Evolutionary conservation across 2,113 vertebrate species (phyloP).

Genomic region (Benitochromis conjunctus): DNA sequence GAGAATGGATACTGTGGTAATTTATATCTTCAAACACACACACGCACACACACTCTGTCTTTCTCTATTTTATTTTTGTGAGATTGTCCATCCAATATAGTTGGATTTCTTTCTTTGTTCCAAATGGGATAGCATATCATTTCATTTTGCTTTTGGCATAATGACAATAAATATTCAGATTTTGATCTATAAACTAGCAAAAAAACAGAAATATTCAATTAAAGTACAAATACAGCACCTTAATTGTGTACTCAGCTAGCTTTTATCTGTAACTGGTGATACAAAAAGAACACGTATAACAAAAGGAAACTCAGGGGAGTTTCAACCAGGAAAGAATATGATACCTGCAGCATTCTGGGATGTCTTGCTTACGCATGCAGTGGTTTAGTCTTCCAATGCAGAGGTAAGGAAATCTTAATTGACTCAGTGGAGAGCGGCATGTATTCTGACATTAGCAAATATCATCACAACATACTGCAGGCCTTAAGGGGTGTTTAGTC

Average conservation of each 20-base stretch:
- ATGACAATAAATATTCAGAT: too few species aligned
- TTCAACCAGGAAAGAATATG: constrained; percentile 24
- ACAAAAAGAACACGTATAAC: neutral
- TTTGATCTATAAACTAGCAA: neutral
- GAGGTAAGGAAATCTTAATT: neutral
- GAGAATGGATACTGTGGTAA: neutral
- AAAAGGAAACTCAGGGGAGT: neutral
- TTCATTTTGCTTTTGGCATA: too few species aligned
- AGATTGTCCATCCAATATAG: too few species aligned
- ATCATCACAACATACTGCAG: neutral
- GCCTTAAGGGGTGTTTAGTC: neutral
- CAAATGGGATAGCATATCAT: too few species aligned
- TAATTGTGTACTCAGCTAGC: neutral
- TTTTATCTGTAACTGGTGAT: neutral
- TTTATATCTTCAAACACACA: neutral
- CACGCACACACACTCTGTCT: too few species aligned
- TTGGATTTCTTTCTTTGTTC: too few species aligned
- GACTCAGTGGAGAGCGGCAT: neutral
- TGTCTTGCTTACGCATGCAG: constrained; percentile 19
- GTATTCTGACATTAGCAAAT: neutral
- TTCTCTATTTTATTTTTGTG: too few species aligned
- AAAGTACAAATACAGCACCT: neutral
- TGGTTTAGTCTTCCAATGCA: constrained; percentile 42
- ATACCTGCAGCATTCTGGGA: constrained; percentile 15
- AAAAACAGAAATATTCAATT: neutral